Percentiles rank a stretch among this genome's conserved stretches.
Conservation (phyloP, 2,113 vertebrate species). For the western clawed frog (Xenopus tropicalis) region DNA sequence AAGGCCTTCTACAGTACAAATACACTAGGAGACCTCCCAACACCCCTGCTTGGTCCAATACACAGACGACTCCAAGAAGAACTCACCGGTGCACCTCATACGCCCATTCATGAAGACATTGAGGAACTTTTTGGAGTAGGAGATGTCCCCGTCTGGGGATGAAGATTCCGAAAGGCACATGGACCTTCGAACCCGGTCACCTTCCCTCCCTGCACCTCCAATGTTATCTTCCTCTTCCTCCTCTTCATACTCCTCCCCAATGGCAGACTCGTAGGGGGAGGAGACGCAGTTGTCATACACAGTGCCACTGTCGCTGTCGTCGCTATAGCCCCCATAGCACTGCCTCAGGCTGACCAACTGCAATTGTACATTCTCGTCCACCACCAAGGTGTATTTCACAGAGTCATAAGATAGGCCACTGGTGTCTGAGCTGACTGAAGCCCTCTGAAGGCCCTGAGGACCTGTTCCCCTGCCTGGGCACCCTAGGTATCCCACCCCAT, state of each 20-base stretch:
- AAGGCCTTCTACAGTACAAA: neutral
- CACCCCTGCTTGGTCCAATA: too few relatives aligned
- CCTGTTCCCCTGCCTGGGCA: conserved; percentile 58
- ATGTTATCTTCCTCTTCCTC: conserved; percentile 63
- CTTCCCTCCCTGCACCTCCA: conserved; percentile 20
- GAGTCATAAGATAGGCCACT: conserved; percentile 94
- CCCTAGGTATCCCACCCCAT: conserved; percentile 74
- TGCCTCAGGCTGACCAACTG: conserved; percentile 91
- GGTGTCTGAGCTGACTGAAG: conserved; percentile 87
- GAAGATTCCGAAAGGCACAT: conserved; percentile 86
- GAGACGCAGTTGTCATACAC: conserved; percentile 94
- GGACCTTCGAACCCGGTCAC: conserved; percentile 59
- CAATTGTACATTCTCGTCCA: conserved; percentile 91
- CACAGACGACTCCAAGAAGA: neutral
- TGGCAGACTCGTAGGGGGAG: conserved; percentile 88
- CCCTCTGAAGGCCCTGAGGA: conserved; percentile 63
- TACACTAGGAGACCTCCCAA: neutral
- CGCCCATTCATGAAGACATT: conserved; percentile 96
- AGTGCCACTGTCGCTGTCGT: conserved; percentile 91
- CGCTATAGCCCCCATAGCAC: conserved; percentile 91
- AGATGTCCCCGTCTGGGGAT: conserved; percentile 81
- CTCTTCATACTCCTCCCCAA: conserved; percentile 89
- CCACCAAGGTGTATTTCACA: conserved; percentile 94
- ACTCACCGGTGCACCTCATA: conserved; percentile 95
- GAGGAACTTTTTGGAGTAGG: conserved; percentile 96